Evolutionary conservation across 30 jellyfish, hydroid and myxozoan genomes (phyloP).

Genomic region (Aurelia sp.): DNA sequence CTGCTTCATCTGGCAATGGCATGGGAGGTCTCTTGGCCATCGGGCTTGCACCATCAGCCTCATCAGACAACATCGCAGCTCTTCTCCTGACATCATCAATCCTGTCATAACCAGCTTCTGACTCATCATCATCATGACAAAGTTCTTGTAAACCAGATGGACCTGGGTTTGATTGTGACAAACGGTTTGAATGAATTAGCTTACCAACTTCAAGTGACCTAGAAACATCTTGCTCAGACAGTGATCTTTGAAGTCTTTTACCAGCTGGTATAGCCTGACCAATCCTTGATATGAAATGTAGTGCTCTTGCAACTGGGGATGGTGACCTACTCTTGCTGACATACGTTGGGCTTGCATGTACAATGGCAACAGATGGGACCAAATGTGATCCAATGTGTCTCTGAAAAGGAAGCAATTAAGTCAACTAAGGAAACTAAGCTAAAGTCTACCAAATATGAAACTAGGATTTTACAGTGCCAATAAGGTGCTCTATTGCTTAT

Average conservation of each 20-base stretch:
- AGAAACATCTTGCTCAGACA: conserved; percentile 47
- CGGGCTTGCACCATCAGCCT: neutral
- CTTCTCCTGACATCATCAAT: conserved; percentile 18
- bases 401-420: conserved; percentile 20
- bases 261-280: conserved; percentile 79
- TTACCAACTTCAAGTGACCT: neutral
- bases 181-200: conserved; percentile 11
- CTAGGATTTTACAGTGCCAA: too few relatives aligned
- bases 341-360: conserved; percentile 76
- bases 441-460: too few relatives aligned
- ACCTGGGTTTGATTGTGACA: conserved; percentile 60
- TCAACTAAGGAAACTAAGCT: too few relatives aligned
- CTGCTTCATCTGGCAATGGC: conserved; percentile 72
- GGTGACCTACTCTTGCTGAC: conserved; percentile 76
- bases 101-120: conserved; percentile 54
- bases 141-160: conserved; percentile 48
- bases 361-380: conserved; percentile 85
- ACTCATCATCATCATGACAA: conserved; percentile 14
- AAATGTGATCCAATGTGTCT: conserved; percentile 74
- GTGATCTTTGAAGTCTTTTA: conserved; percentile 38
- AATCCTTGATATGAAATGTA: conserved; percentile 63
- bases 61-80: neutral
- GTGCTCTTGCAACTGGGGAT: conserved; percentile 86
- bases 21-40: conserved; percentile 52
- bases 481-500: too few relatives aligned